Evolutionary conservation across 2,888 invertebrate species (phyloP), one percentile per base, ranked within the genome.

Genomic region (Belgica antarctica): DNA sequence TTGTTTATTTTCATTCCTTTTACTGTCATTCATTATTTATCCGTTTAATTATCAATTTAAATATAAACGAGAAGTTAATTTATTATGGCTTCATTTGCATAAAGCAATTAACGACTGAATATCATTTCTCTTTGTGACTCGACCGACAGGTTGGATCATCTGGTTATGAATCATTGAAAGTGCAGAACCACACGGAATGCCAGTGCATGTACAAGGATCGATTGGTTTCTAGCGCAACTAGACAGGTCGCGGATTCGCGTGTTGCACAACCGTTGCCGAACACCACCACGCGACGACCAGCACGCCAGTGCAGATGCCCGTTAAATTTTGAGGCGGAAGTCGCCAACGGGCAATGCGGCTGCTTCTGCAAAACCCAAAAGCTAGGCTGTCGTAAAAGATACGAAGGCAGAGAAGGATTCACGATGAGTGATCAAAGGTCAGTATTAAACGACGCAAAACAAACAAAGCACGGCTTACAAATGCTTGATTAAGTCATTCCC

Each of bases 181-280:
- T 52, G 52, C 52, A 52, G 52, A 52, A 52, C 52, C 52, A 52
- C 22, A 52, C 52, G 5, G 52, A 52, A 52, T 52, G 52, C 52
- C 19, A 52, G 52, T 52, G 52, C 22, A 7, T 52, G 4, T 22
- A 52, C 12, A 52, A n/a, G 22, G 22, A n/a, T 52, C 52, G 52
- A 22, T 22, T 22, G 22, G 7, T 3, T 12, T 8, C 52, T 8
- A 7, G 22, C n/a, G 3, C 41, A 41, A 41, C 3, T n/a, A 41
- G 12, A 4, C 3, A 41, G 3, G 15, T 10, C 3, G 52, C 17
- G 2, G 12, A 52, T 17, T 22, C 52, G 52, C 17, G 22, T 5
- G 52, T 52, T 52, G 7, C 22, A 22, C 52, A 52, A 52, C n/a
- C 5, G 2, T n/a, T 22, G 22, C 52, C 52, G 27, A 59, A 12